These are phyloP conservation scores for Nerophis lumbriciformis DNA, from an alignment of 2,113 vertebrate species.

Conservation along the genomic window DNA sequence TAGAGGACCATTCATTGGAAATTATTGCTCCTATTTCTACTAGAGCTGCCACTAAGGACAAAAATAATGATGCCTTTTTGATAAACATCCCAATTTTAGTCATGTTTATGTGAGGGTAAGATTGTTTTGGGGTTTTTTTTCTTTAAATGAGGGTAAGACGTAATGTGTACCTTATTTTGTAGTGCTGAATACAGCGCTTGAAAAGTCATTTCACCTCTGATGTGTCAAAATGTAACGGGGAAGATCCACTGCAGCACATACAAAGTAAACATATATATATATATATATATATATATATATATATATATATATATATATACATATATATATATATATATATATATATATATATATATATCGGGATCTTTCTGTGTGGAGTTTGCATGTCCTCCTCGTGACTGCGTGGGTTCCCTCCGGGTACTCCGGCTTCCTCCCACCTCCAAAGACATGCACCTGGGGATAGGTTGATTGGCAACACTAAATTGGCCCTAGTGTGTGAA, in stretches of 20 bases:
- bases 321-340: no score
- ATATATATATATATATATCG: no score
- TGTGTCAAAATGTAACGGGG: constrained; percentile 30
- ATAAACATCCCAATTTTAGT: background rate
- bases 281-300: no score
- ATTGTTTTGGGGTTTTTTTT: constrained; percentile 31
- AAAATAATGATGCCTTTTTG: constrained; percentile 18
- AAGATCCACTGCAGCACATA: constrained; percentile 22
- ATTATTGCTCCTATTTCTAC: constrained; percentile 28
- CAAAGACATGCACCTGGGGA: no score
- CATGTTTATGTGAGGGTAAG: constrained; percentile 20
- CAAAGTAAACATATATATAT: background rate
- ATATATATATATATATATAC: no score
- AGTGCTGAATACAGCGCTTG: constrained; percentile 42
- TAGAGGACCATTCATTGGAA: constrained; percentile 35
- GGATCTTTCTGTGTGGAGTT: no score
- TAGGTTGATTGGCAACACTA: no score
- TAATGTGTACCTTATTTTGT: constrained; percentile 56
- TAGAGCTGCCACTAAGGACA: constrained; percentile 19
- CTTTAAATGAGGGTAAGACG: constrained; percentile 2
- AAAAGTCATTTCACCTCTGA: constrained; percentile 32
- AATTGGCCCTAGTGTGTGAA: no score
- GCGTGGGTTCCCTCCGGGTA: no score
- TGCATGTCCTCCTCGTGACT: no score
- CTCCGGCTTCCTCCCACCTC: no score